Base-by-base conservation (phyloP, 2,888 invertebrate genomes). In the Melanchra persicariae region DNA sequence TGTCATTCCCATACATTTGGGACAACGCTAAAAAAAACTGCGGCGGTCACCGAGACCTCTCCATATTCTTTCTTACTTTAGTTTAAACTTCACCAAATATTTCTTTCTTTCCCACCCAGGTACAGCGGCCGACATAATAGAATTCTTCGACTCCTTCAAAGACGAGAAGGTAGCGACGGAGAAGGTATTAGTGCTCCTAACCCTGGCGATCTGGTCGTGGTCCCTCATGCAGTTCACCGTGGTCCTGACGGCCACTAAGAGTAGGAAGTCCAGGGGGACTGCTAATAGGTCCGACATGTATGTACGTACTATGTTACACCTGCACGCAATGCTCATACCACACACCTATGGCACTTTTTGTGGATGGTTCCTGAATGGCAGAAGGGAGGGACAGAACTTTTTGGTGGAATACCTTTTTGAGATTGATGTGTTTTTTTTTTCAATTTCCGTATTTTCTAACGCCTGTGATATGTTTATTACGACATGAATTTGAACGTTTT, bases 111-210 rank as follows among this genome's bases (percentile, higher is more conserved):
- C 6, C 40, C 69, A 22, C 37, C 15, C 88, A 97, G 98, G 98
- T 40, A 99, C 99, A 0, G 99, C 99, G 0, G 99, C 99, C 0
- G 99, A 99, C 92, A 99, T 99, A 65, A 99, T 99, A 64, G 99
- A 99, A 92, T 99, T 99, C 95, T 99, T 99, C 94, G 99, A 99
- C 93, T 99, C 99, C 0, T 99, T 99, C 96, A 99, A 98, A 93
- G 98, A 98, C 86, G 98, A 98, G 82, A 97, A 97, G 87, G 98
- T 98, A 57, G 97, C 98, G 0, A 95, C 97, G 1, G 98, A 98
- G 89, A 97, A 97, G 26, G 96, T 98, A 3, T 95, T 99, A 40
- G 98, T 99, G 0, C 97, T 98, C 30, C 96, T 99, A 9, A 99
- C 99, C 1, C 95, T 99, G 81, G 98, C 97, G 1, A 99, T 99